Evolutionary conservation across 2,888 invertebrate genomes (phyloP).

Genomic region (Himalopsyche tibetana): DNA sequence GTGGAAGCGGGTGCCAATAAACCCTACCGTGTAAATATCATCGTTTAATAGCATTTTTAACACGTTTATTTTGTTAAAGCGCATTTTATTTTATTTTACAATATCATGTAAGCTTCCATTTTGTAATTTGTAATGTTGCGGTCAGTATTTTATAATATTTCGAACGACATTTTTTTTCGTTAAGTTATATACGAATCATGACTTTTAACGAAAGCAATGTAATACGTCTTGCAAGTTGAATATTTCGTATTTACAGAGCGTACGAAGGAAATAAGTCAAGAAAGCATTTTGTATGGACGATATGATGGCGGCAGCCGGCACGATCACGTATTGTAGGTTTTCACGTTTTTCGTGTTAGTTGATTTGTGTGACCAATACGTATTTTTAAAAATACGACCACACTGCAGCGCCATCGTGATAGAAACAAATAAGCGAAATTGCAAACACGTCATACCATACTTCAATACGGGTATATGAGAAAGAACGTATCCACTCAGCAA

Average conservation of each 20-base stretch:
- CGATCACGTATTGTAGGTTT: conserved; percentile 20
- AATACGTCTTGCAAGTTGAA: background rate
- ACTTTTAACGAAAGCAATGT: background rate
- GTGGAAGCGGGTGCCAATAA: no score
- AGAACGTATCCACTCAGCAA: no score
- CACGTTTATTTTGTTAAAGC: no score
- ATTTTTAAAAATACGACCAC: background rate
- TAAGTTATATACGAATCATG: background rate
- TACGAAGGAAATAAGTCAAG: conserved; percentile 14
- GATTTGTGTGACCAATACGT: conserved; percentile 41
- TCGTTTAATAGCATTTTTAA: no score
- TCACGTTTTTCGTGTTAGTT: conserved; percentile 26
- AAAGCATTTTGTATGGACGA: conserved; percentile 39
- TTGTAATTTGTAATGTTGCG: no score
- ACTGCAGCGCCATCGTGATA: conserved; percentile 9
- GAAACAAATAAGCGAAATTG: conserved; percentile 8
- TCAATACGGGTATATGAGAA: background rate
- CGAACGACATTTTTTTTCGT: background rate
- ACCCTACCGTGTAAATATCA: no score
- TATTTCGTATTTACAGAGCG: conserved; percentile 21
- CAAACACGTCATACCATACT: background rate
- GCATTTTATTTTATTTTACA: no score
- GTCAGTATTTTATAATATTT: no score
- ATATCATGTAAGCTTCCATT: no score
- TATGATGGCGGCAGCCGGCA: conserved; percentile 34